A percentile compares a stretch with the other conserved stretches of the same genome.
Evolutionary conservation across 2,113 vertebrate genomes (phyloP).

Genomic region (Poicephalus meyeri): DNA sequence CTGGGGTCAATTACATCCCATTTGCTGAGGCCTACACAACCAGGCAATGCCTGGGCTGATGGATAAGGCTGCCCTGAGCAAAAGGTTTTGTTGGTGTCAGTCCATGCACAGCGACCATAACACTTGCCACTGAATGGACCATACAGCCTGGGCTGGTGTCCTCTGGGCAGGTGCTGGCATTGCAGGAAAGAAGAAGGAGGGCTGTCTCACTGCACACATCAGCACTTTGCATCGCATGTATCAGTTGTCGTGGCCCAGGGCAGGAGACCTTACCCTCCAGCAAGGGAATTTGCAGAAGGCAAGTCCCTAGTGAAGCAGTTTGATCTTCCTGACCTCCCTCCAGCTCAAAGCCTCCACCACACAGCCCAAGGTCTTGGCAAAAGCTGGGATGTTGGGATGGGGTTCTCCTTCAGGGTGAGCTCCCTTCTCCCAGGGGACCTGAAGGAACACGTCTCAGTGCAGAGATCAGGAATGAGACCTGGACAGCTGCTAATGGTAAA

Average conservation of each 20-base stretch:
- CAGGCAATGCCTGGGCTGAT: not conserved
- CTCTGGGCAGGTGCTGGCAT: not conserved
- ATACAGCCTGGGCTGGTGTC: accelerated
- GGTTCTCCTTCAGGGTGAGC: not conserved
- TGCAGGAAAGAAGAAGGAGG: not conserved
- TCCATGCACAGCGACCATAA: not conserved
- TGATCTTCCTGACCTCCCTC: not conserved
- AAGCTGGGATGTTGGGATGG: not conserved
- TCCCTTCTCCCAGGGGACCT: not conserved
- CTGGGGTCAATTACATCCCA: not conserved
- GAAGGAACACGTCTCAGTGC: not conserved
- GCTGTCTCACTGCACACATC: not conserved
- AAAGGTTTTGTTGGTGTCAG: not conserved
- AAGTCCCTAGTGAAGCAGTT: not conserved
- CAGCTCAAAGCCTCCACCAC: not conserved
- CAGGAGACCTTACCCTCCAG: not conserved
- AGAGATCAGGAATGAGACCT: not conserved
- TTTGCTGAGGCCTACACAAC: not conserved
- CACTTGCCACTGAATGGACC: not conserved
- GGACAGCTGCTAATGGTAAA: not conserved
- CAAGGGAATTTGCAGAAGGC: not conserved
- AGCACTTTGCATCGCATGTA: not conserved
- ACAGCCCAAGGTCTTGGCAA: not conserved
- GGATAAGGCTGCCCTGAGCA: not conserved
- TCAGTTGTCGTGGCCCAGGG: accelerated